Base-by-base conservation (phyloP, 1,140 invertebrate genomes). In the Anastatus disparis region DNA sequence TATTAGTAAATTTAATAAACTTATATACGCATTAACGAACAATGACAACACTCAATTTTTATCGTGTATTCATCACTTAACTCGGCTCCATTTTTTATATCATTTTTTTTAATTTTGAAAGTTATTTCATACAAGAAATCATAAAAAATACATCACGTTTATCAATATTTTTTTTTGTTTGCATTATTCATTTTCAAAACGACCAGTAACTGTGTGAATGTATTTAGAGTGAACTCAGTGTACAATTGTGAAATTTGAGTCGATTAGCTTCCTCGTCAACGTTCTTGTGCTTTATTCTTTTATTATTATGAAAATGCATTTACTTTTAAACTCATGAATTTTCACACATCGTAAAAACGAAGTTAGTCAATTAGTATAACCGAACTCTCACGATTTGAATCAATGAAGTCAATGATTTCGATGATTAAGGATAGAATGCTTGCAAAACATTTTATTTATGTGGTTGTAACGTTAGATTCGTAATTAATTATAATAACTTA, bases 141-240 rank as follows among this genome's bases (percentile, higher is more conserved):
- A 77, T 81, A 78, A 77, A 75, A 80, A 82, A 77, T 78, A 77
- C 76, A 77, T 79, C 72, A 79, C 74, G 78, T 72, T 59, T 56
- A 61, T 75, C 56, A 74, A 73, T 72, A 38, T 2, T 62, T 24
- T n/a, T 6, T 46, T 55, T 40, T 38, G 44, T 29, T 61, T 9
- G 22, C 40, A 17, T 48, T 35, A 35, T n/a, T 20, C 27, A 68
- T 35, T 0, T 50, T 59, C 38, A 69, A 35, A 55, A 29, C 52
- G 26, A 62, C 17, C 31, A 62, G 50, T 70, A 12, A 62, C 42
- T 31, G 26, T 17, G 24, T 58, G 15, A 24, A n/a, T 61, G 31
- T 50, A 48, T 42, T 10, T 24, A 15, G 59, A 61, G 8, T 35
- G 26, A 55, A 55, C 31, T 22, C 44, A 40, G n/a, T 20, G 15